phyloP scores from a whole-genome alignment of 2,888 invertebrate genomes.

The Amorpha juglandis region DNA sequence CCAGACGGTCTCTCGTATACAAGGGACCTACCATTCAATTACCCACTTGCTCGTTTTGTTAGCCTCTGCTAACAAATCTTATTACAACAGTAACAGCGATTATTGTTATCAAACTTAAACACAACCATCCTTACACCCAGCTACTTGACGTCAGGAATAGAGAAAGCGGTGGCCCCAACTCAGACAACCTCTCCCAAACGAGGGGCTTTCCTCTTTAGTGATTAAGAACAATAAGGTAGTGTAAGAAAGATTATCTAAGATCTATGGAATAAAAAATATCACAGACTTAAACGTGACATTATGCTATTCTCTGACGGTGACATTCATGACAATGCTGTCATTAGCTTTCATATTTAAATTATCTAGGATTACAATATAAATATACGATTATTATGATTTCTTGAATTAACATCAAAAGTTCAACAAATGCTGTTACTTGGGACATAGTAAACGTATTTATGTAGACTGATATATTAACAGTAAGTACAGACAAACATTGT shows the following conservation, averaged over 20 bases:
- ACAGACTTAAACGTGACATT: constrained; percentile 1
- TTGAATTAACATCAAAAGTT: background rate
- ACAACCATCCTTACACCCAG: too few species aligned
- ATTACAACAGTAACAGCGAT: background rate
- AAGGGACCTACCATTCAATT: too few species aligned
- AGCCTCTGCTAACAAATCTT: too few species aligned
- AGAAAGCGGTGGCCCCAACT: too few species aligned
- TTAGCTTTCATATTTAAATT: background rate
- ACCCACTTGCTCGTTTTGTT: too few species aligned
- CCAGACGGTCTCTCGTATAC: too few species aligned
- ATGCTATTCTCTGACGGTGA: background rate
- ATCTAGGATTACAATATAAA: background rate
- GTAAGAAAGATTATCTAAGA: too few species aligned
- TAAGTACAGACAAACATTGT: background rate
- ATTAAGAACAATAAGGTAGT: too few species aligned
- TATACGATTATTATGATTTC: background rate
- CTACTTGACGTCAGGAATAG: too few species aligned
- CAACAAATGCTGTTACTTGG: constrained; percentile 3
- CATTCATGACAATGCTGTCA: background rate
- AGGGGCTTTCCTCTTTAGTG: too few species aligned
- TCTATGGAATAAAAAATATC: background rate
- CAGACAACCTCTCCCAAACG: too few species aligned
- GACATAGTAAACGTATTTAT: constrained; percentile 3
- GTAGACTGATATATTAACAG: too few species aligned
- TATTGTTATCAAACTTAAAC: background rate